Conservation (phyloP, 2,113 vertebrate species). For the Vidua chalybeata region DNA sequence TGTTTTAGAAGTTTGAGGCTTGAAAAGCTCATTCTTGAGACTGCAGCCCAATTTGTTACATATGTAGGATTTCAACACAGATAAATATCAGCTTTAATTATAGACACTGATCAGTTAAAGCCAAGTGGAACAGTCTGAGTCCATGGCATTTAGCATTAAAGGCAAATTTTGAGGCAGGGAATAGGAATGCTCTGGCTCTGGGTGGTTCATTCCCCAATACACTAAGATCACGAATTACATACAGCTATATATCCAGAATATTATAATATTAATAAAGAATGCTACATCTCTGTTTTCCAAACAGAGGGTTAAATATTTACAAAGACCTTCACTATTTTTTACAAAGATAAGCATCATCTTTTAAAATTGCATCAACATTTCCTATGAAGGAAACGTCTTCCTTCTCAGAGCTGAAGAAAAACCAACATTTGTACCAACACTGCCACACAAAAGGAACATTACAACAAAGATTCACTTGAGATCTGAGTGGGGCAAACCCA, state of each 20-base stretch:
- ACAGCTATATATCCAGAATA: not conserved
- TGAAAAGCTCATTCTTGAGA: not conserved
- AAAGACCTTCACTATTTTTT: not conserved
- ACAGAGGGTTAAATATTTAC: not conserved
- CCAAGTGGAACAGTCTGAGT: not conserved
- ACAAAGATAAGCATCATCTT: not conserved
- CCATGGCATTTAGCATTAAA: not conserved
- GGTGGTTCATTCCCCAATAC: not conserved
- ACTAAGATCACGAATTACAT: accelerated
- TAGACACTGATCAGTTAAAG: not conserved
- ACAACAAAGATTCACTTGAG: not conserved
- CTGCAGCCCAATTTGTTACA: not conserved
- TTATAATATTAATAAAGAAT: not conserved
- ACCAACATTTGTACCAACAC: not conserved
- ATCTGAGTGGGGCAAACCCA: not conserved
- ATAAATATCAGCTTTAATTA: not conserved
- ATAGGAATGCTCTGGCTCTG: not conserved
- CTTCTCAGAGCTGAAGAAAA: not conserved
- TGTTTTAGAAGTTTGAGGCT: not conserved
- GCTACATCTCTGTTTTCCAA: not conserved
- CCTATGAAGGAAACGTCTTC: not conserved
- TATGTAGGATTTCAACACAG: not conserved
- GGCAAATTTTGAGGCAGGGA: not conserved
- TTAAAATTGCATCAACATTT: not conserved
- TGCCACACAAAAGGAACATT: not conserved